These are phyloP conservation scores for Drosophila yooni DNA, from an alignment of 2,888 invertebrate species.

Conservation along the genomic window DNA sequence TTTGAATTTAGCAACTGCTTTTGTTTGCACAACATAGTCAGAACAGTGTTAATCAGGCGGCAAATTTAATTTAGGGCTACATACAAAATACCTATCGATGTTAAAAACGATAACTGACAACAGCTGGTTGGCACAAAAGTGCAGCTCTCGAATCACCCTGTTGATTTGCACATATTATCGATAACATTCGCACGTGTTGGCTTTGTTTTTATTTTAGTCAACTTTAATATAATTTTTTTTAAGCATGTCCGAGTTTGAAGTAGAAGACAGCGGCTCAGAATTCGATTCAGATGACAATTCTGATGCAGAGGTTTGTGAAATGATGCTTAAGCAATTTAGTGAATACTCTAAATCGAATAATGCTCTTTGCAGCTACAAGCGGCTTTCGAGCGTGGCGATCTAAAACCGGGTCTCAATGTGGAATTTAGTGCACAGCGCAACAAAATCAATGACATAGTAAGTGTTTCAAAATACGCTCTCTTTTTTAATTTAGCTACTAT, in stretches of 20 bases:
- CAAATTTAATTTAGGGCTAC: conserved; percentile 9
- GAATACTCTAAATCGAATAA: neutral
- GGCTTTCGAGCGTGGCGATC: conserved; percentile 92
- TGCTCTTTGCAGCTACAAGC: conserved; percentile 91
- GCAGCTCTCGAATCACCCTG: conserved; percentile 13
- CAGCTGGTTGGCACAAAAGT: conserved; percentile 13
- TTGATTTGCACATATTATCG: conserved; percentile 34
- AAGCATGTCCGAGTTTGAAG: conserved; percentile 72
- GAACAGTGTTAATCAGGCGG: neutral
- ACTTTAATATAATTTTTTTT: conserved; percentile 22
- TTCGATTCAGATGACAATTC: conserved; percentile 81
- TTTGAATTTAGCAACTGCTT: conserved; percentile 3
- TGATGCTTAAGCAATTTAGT: neutral
- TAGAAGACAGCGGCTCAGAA: conserved; percentile 79
- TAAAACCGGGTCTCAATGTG: conserved; percentile 94
- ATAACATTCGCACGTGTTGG: conserved; percentile 66
- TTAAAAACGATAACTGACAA: neutral
- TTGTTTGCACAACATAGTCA: neutral
- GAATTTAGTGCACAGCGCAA: conserved; percentile 87
- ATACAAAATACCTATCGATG: neutral
- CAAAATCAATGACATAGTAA: conserved; percentile 91
- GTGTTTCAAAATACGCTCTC: conserved; percentile 66
- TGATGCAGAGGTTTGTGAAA: conserved; percentile 81
- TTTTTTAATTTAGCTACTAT: neutral
- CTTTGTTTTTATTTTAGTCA: conserved; percentile 61